Evolutionary conservation across 2,888 invertebrate genomes (phyloP).

Genomic region (Aethes cnicana): DNA sequence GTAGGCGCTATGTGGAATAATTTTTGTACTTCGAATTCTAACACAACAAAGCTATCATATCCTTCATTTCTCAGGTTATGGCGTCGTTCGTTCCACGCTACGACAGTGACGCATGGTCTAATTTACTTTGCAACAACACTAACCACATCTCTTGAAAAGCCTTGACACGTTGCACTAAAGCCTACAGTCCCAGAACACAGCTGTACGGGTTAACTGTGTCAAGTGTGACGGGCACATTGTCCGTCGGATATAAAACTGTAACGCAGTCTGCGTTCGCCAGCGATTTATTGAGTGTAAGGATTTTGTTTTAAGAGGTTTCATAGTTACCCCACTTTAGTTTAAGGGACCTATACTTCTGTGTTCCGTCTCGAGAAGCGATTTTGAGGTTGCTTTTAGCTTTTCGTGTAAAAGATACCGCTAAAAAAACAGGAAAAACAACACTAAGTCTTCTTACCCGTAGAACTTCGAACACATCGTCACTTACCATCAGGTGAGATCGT

Average conservation of each 20-base stretch:
- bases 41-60: slow-evolving; percentile 55
- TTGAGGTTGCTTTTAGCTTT: too few relatives aligned
- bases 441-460: too few relatives aligned
- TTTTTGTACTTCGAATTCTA: not conserved
- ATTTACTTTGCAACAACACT: slow-evolving; percentile 61
- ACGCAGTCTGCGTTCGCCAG: slow-evolving; percentile 35
- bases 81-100: slow-evolving; percentile 54
- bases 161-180: slow-evolving; percentile 45
- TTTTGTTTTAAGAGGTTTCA: slow-evolving; percentile 11
- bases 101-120: slow-evolving; percentile 76
- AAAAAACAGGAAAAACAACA: too few relatives aligned
- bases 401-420: too few relatives aligned
- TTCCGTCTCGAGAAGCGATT: too few relatives aligned
- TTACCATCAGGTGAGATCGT: too few relatives aligned
- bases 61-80: slow-evolving; percentile 74
- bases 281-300: slow-evolving; percentile 20
- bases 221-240: slow-evolving; percentile 60
- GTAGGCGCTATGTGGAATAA: too few relatives aligned
- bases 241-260: slow-evolving; percentile 64
- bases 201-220: slow-evolving; percentile 35
- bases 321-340: not conserved
- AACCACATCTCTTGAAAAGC: slow-evolving; percentile 38
- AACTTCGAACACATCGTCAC: too few relatives aligned
- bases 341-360: too few relatives aligned
- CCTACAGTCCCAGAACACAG: slow-evolving; percentile 40